A percentile compares a stretch with the other conserved stretches of the same genome.
Evolutionary conservation across 2,888 invertebrate genomes (phyloP).

Genomic region (Podotricha telesiphe): DNA sequence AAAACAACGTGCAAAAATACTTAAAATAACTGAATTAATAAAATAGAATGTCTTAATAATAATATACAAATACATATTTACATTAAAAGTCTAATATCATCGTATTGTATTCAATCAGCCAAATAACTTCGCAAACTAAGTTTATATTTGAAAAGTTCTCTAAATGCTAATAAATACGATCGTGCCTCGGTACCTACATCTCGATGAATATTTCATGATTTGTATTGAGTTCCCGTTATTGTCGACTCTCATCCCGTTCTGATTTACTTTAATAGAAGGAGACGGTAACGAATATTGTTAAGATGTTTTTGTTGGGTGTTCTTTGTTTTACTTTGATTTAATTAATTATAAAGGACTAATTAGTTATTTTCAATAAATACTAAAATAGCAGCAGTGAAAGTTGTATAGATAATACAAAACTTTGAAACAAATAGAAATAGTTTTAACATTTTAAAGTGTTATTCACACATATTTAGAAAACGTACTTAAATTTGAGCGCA

Average conservation of each 20-base stretch:
- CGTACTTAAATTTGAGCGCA: too few species aligned
- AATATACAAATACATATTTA: not conserved
- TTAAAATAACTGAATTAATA: too few species aligned
- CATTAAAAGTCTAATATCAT: not conserved
- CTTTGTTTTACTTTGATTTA: not conserved
- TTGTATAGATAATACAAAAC: too few species aligned
- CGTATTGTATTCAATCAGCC: conserved; percentile 19
- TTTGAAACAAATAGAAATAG: too few species aligned
- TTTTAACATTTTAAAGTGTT: too few species aligned
- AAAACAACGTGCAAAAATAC: too few species aligned
- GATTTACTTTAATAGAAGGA: conserved; percentile 20
- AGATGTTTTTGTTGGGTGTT: not conserved
- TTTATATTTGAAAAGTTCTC: conserved; percentile 35
- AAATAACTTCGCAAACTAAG: conserved; percentile 24
- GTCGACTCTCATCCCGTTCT: conserved; percentile 24
- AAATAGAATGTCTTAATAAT: too few species aligned
- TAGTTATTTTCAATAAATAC: too few species aligned
- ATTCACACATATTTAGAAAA: too few species aligned
- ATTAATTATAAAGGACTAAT: too few species aligned
- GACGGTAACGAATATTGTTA: not conserved
- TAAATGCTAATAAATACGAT: conserved; percentile 41
- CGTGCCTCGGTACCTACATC: conserved; percentile 23
- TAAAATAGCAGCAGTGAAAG: too few species aligned
- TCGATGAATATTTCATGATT: conserved; percentile 41
- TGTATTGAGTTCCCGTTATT: conserved; percentile 35